Evolutionary conservation across 2,797 vertebrate genomes (phyloP), one percentile per base, ranked within the genome.

Genomic region (Ataeniobius toweri): DNA sequence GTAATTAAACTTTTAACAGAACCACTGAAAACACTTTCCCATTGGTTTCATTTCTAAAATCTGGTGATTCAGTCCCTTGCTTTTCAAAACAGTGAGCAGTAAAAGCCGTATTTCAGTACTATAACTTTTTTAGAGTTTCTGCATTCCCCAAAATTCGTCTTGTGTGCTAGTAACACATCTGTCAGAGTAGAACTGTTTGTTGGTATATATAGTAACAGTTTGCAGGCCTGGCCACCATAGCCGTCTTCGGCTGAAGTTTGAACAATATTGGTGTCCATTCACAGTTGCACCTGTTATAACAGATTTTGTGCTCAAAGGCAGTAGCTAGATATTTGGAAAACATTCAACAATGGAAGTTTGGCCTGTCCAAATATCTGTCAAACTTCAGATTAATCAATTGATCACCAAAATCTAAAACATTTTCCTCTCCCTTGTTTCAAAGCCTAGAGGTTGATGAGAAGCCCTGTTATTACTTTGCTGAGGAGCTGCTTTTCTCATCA

Each of bases 391-490:
- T 76, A 58, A n/a, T 63, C 56, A 71, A 76, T 82, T 80, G 26
- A 78, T 73, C 6, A 75, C 58, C 51, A 55, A 78, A 80, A 73
- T 73, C 55, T 3, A 79, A 80, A 55, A 79, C 65, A 73, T 77
- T 56, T 31, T 44, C 13, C 70, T 59, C 73, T 71, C 39, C 20
- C 0, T 70, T 85, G 78, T 85, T 73, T 81, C 61, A 76, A 77
- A 77, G 74, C 71, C 69, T 46, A 80, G 85, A 87, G 80, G 82
- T 91, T 93, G 93, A 91, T 88, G 90, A 94, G 88, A 80, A 61
- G 74, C 76, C 83, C 63, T 84, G 89, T 93, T 92, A 93, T 94
- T 93, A 92, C 83, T 82, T 84, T 84, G 79, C 79, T 58, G 88
- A 73, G 73, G 80, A 87, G 90, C 81, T 89, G 88, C 82, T 90